These are phyloP conservation scores for Anguilla rostrata DNA, from an alignment of 2,113 vertebrate genomes.

Conservation along the genomic window DNA sequence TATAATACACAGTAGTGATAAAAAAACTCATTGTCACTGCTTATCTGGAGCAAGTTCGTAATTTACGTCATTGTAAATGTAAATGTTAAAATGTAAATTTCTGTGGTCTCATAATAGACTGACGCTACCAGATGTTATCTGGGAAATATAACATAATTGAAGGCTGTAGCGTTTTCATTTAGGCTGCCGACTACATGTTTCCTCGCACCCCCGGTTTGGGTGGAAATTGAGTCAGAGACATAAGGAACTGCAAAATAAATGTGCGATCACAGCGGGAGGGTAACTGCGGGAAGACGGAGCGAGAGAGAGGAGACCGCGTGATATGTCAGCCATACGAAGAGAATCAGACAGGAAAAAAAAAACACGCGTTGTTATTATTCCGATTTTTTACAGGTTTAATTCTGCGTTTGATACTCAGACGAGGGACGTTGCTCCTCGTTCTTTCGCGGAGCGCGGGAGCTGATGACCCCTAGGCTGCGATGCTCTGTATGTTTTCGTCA, in stretches of 20 bases:
- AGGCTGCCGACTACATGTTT: not conserved
- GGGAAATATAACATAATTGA: not conserved
- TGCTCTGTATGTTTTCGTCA: too few species aligned
- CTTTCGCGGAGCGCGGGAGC: not conserved
- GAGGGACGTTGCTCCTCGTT: not conserved
- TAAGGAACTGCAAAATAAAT: not conserved
- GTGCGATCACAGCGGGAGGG: not conserved
- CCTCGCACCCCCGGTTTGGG: not conserved
- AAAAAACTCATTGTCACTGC: not conserved
- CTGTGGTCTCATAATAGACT: not conserved
- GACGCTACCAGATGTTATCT: not conserved
- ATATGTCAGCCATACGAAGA: not conserved
- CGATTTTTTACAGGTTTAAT: not conserved
- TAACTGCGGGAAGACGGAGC: not conserved
- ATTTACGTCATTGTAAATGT: not conserved
- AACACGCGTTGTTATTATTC: not conserved
- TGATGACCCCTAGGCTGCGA: too few species aligned
- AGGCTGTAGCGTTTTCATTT: not conserved
- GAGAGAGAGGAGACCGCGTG: not conserved
- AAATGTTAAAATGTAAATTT: not conserved
- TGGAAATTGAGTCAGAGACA: not conserved
- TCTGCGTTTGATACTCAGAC: not conserved
- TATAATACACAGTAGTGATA: not conserved
- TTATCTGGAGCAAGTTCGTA: not conserved
- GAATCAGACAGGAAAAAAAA: not conserved